Percentiles rank a stretch among this genome's conserved stretches.
Evolutionary conservation across 2,888 invertebrate genomes (phyloP).

Genomic region (Epinotia bilunana): DNA sequence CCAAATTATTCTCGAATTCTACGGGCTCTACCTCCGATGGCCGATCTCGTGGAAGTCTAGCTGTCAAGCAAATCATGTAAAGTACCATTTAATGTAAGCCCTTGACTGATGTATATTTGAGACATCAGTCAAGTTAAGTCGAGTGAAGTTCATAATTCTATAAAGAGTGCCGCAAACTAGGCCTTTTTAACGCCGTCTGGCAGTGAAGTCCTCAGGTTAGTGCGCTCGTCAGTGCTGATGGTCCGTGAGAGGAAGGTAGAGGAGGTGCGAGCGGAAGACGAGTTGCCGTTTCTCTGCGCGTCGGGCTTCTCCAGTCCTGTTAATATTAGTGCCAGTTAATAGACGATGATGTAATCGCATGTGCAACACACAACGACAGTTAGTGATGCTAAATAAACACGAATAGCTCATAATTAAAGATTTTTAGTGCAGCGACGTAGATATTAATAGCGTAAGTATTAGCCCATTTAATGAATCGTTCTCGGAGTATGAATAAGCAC

Average conservation of each 20-base stretch:
- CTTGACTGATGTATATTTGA: neutral
- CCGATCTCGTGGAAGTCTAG: neutral
- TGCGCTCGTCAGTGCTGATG: constrained; percentile 74
- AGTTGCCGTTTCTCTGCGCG: constrained; percentile 70
- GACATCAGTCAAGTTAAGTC: neutral
- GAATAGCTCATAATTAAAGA: constrained; percentile 32
- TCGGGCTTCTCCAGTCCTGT: constrained; percentile 78
- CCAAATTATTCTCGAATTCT: too few relatives aligned
- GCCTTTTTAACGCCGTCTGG: constrained; percentile 65
- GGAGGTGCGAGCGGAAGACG: constrained; percentile 73
- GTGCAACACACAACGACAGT: constrained; percentile 28
- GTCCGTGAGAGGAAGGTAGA: constrained; percentile 78
- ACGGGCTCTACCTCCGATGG: too few relatives aligned
- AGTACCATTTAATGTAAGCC: neutral
- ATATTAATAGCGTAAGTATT: constrained; percentile 17
- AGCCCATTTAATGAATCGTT: constrained; percentile 7
- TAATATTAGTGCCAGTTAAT: constrained; percentile 69
- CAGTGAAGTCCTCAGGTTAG: constrained; percentile 63
- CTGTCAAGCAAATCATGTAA: neutral
- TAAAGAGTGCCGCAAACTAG: constrained; percentile 37
- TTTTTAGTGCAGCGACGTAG: constrained; percentile 2
- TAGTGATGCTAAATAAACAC: constrained; percentile 22
- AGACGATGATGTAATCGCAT: constrained; percentile 29
- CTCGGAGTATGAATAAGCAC: neutral
- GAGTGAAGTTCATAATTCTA: neutral